Base-by-base conservation (phyloP, 2,888 invertebrate species). In the Melangyna quadrimaculata region DNA sequence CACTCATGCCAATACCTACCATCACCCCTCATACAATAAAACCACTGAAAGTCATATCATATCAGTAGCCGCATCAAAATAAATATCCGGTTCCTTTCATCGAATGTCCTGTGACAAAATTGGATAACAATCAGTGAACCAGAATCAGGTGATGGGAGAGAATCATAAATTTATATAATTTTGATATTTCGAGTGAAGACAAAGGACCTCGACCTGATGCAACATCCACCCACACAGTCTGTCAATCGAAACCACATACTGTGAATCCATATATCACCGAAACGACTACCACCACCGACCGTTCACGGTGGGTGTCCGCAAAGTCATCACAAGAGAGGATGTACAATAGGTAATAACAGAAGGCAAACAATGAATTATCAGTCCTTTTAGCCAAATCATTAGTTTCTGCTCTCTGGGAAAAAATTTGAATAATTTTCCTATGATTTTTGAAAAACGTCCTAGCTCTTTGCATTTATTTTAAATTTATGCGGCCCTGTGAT, bases 51-150 rank as follows among this genome's bases (percentile, higher is more conserved):
- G 53, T 69, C 63, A 73, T n/a, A n/a, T n/a, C n/a, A n/a, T n/a
- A n/a, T 78, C 78, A 61, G 81, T 51, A 63, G 45, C 67, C 61
- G 45, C 73, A 78, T 78, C 73, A 73, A 78, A 78, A 78, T 82
- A 73, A 70, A 73, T 78, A 78, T 78, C 67, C 61, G 67, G 72
- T 59, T 53, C 43, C 22, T 35, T 48, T 45, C 55, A 74, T 55
- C 61, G 57, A 75, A 75, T 75, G 43, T 59, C 51, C 74, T 59
- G n/a, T n/a, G 17, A 17, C 70, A 32, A 65, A 75, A 53, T 65
- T 53, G 53, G 24, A 53, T 37, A 35, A 69, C 29, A 37, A 69
- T 61, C 37, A n/a, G n/a, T n/a, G 37, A 27, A 8, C 35, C 48
- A n/a, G 35, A 43, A n/a, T n/a, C 69, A 63, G 70, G 69, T 75